phyloP scores from a whole-genome alignment of 2,888 invertebrate species.

The Pseudococcus longispinus region DNA sequence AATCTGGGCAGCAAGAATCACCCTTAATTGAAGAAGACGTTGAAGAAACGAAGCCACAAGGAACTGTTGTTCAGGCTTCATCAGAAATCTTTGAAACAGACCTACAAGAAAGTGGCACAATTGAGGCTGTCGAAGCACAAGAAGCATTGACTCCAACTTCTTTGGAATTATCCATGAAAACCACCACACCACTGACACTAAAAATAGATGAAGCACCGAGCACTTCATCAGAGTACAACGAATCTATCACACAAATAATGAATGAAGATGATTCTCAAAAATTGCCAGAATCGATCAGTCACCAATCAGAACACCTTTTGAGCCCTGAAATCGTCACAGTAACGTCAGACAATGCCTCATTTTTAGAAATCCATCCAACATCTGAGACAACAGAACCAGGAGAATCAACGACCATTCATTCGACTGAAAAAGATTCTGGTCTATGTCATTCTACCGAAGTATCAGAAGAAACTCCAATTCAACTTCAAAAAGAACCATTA shows the following conservation, averaged over 20 bases:
- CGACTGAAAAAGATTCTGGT: slow-evolving; percentile 5
- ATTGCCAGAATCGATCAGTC: background rate
- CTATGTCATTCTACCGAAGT: background rate
- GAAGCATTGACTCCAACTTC: background rate
- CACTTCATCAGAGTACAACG: background rate
- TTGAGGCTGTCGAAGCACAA: background rate
- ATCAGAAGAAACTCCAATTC: background rate
- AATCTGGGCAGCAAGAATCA: too few species aligned
- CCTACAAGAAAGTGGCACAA: background rate
- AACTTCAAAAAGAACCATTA: background rate
- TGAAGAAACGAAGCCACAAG: too few species aligned
- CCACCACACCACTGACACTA: background rate
- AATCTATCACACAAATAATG: background rate
- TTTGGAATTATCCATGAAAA: too few species aligned
- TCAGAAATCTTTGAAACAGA: too few species aligned
- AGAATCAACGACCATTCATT: background rate
- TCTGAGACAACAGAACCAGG: background rate
- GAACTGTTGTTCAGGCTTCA: too few species aligned
- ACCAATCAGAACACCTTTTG: background rate
- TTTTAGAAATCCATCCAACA: background rate
- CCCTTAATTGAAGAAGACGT: too few species aligned
- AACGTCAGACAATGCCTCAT: background rate
- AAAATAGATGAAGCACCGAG: background rate
- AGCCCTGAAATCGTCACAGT: background rate
- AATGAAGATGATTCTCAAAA: background rate